Conservation (phyloP, 2,888 invertebrate genomes). For the Zaprionus bogoriensis region DNA sequence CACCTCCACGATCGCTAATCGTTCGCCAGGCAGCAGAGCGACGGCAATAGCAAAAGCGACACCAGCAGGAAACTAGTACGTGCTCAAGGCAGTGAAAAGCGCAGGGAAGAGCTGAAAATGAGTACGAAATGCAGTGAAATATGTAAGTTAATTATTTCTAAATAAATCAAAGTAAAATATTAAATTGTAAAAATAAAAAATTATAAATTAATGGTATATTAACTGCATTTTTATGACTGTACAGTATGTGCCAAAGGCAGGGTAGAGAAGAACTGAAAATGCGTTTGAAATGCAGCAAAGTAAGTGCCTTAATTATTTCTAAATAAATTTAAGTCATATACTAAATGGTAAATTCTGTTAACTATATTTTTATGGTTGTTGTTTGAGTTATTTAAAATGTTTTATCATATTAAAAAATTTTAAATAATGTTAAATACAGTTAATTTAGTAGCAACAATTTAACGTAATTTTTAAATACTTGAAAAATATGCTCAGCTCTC, state of each 20-base stretch:
- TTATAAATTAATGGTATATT: not conserved
- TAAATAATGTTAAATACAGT: too few relatives aligned
- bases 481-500: too few relatives aligned
- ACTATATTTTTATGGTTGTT: too few relatives aligned
- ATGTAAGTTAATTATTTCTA: not conserved
- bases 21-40: constrained; percentile 29
- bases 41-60: constrained; percentile 21
- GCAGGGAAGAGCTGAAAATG: not conserved
- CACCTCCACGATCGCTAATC: constrained; percentile 51
- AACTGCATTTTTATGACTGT: too few relatives aligned
- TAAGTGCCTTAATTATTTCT: not conserved
- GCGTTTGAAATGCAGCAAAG: not conserved
- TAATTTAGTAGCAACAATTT: too few relatives aligned
- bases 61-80: constrained; percentile 24
- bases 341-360: too few relatives aligned
- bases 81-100: constrained; percentile 18
- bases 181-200: not conserved
- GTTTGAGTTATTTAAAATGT: too few relatives aligned
- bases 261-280: too few relatives aligned
- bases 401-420: too few relatives aligned
- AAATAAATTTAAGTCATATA: too few relatives aligned
- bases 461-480: too few relatives aligned
- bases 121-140: not conserved
- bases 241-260: too few relatives aligned
- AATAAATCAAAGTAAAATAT: not conserved